These are phyloP conservation scores for Mus spicilegus DNA, from an alignment of 2,113 vertebrate genomes.

Conservation along the genomic window DNA sequence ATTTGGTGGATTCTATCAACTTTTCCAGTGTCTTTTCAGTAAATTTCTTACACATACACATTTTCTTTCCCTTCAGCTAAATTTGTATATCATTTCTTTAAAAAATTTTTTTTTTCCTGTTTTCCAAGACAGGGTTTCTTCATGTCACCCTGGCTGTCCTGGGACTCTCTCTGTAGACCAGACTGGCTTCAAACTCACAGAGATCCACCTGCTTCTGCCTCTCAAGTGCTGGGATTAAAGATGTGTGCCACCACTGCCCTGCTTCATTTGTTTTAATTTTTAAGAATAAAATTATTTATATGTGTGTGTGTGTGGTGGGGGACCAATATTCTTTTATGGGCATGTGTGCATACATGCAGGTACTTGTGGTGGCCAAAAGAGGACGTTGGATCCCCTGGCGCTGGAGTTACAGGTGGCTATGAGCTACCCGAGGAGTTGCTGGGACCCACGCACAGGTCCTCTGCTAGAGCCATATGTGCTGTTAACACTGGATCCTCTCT, in stretches of 20 bases:
- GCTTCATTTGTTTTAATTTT: too few species aligned
- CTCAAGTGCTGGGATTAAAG: too few species aligned
- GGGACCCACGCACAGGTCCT: not conserved
- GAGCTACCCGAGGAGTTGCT: not conserved
- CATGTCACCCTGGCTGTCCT: too few species aligned
- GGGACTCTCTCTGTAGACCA: too few species aligned
- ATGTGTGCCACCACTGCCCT: too few species aligned
- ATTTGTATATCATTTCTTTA: conserved; percentile 8
- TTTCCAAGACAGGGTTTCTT: too few species aligned
- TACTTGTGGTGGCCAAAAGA: not conserved
- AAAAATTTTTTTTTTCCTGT: too few species aligned
- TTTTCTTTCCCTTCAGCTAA: not conserved
- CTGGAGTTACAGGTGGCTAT: not conserved
- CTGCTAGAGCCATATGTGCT: not conserved
- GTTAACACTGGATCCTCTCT: not conserved
- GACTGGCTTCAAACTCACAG: too few species aligned
- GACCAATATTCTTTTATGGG: not conserved
- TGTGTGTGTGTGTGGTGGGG: too few species aligned
- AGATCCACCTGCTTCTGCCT: too few species aligned
- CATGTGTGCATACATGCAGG: not conserved
- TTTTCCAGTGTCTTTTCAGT: not conserved
- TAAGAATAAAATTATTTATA: too few species aligned
- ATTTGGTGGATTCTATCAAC: not conserved
- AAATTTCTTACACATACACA: not conserved
- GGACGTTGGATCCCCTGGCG: not conserved